A percentile compares a stretch with the other conserved stretches of the same genome.
phyloP scores from a whole-genome alignment of 2,888 invertebrate species.

The Glyphotaelius pellucidus region DNA sequence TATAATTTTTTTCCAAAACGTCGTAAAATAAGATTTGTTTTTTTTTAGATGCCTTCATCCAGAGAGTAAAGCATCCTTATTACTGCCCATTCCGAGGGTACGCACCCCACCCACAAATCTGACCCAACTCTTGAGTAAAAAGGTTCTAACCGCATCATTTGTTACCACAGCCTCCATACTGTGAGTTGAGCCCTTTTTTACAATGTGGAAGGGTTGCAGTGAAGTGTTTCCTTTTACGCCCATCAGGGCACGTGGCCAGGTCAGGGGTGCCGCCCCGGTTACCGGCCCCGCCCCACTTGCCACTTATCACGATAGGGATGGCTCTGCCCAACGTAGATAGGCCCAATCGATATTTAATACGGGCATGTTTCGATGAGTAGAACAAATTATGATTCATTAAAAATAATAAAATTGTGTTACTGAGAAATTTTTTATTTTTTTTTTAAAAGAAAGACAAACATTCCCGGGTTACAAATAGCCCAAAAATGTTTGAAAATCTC shows the following conservation, averaged over 20 bases:
- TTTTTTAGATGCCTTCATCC: not conserved
- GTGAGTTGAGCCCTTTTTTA: not conserved
- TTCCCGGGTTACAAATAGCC: too few relatives aligned
- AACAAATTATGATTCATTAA: not conserved
- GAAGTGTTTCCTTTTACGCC: not conserved
- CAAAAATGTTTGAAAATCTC: too few relatives aligned
- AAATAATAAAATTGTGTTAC: not conserved
- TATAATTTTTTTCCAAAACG: not conserved
- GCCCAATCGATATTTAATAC: not conserved
- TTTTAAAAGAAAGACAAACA: too few relatives aligned
- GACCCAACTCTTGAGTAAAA: not conserved
- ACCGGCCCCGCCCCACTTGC: not conserved
- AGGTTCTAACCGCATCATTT: not conserved
- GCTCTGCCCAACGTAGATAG: not conserved
- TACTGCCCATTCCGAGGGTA: not conserved
- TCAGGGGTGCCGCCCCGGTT: not conserved
- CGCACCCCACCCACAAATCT: not conserved
- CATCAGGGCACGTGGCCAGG: constrained; percentile 7
- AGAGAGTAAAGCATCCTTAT: not conserved
- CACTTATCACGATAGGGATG: constrained; percentile 29
- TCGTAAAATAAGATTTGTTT: not conserved
- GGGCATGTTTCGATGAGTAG: not conserved
- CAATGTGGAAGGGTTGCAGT: not conserved
- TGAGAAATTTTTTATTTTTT: too few relatives aligned
- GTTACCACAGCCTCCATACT: not conserved